Evolutionary conservation across 2,113 vertebrate species (phyloP).

Genomic region (Apteryx mantelli): DNA sequence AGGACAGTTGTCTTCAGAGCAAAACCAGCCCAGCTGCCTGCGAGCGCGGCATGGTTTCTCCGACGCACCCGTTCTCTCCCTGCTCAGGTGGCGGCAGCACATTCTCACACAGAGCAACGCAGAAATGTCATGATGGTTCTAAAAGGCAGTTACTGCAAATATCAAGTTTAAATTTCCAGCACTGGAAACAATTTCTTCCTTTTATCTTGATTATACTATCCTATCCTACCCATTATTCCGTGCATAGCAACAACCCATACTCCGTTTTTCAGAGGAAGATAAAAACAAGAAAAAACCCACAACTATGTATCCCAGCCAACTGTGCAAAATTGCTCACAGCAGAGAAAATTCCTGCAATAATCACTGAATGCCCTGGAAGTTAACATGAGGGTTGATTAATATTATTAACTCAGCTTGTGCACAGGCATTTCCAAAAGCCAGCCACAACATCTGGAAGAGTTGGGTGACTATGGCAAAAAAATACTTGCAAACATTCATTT

Average conservation of each 20-base stretch:
- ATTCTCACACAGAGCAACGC: rapidly evolving
- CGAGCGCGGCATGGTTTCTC: rapidly evolving
- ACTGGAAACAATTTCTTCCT: background rate
- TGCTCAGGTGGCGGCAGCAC: background rate
- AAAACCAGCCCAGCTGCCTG: background rate
- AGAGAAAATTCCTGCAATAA: background rate
- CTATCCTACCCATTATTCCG: background rate
- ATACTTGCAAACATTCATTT: background rate
- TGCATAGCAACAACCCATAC: background rate
- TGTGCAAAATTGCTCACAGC: background rate
- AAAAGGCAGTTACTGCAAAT: background rate
- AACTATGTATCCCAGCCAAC: background rate
- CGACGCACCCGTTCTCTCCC: background rate
- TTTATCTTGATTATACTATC: background rate
- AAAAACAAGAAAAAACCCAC: background rate
- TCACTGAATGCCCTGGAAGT: background rate
- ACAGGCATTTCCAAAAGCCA: background rate
- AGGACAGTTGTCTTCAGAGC: background rate
- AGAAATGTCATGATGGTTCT: background rate
- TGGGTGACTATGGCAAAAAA: background rate
- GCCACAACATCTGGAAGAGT: background rate
- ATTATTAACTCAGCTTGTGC: background rate
- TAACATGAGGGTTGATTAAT: background rate
- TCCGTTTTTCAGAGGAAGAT: background rate
- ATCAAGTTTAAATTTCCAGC: background rate